Conservation (phyloP, 2,113 vertebrate genomes). For the Takifugu flavidus region DNA sequence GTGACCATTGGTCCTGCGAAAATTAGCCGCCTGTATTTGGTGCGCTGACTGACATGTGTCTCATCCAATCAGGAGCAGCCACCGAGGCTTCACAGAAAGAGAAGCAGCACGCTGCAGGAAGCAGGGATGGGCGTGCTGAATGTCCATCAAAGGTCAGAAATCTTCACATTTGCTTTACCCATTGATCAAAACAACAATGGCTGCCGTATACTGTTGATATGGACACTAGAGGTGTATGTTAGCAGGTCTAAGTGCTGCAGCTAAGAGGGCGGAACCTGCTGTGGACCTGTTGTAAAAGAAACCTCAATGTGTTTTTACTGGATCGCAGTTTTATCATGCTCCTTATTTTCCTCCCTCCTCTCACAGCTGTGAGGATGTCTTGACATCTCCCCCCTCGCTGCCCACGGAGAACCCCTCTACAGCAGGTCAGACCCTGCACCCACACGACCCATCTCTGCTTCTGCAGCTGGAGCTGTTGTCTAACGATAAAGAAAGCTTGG, state of each 20-base stretch:
- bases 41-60: background rate
- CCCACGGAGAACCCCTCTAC: background rate
- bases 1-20: no score
- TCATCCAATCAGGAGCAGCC: conserved; percentile 41
- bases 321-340: background rate
- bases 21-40: no score
- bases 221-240: background rate
- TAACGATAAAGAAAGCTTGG: conserved; percentile 42
- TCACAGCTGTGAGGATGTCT: conserved; percentile 21
- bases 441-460: conserved; percentile 4
- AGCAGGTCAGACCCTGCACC: background rate
- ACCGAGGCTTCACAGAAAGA: conserved; percentile 35
- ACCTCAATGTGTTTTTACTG: background rate
- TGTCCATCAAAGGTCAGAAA: background rate
- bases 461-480: conserved; percentile 46
- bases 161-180: background rate
- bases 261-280: background rate
- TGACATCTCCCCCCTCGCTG: background rate
- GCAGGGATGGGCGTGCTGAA: no score
- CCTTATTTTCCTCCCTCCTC: background rate
- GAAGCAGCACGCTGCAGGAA: conserved; percentile 25
- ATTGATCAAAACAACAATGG: background rate
- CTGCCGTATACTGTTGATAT: background rate
- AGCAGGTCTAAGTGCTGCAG: background rate
- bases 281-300: background rate